Conservation (phyloP, 2,113 vertebrate species). For the Cercocebus atys region DNA sequence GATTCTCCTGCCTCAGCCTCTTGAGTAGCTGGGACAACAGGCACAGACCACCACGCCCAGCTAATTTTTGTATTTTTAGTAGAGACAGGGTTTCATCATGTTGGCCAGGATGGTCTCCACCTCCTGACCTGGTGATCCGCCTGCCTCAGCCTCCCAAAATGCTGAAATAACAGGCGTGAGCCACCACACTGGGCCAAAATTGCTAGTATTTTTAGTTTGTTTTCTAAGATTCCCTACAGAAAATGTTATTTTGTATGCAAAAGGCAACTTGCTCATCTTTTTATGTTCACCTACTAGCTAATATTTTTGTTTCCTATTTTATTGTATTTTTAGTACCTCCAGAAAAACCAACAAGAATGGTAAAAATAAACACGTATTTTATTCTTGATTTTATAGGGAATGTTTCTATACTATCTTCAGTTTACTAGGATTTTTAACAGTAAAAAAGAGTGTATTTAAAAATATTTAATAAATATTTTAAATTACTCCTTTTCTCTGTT, state of each 20-base stretch:
- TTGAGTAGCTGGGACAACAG: too few species aligned
- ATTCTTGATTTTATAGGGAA: neutral
- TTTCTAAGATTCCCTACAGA: neutral
- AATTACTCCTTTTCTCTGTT: neutral
- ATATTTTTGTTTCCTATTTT: slow-evolving; percentile 22
- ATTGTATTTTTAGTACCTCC: neutral
- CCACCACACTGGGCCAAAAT: neutral
- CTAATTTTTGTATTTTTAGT: too few species aligned
- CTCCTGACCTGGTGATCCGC: too few species aligned
- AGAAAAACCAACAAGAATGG: neutral
- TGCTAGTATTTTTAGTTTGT: neutral
- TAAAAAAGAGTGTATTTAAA: neutral
- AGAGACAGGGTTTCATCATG: too few species aligned
- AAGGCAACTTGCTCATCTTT: neutral
- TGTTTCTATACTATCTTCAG: neutral
- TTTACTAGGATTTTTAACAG: neutral
- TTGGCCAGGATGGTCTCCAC: too few species aligned
- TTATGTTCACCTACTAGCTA: neutral
- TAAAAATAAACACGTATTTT: slow-evolving; percentile 9
- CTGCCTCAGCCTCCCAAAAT: too few species aligned
- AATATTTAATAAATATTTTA: neutral
- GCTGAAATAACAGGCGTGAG: too few species aligned
- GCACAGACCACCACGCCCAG: too few species aligned
- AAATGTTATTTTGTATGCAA: neutral
- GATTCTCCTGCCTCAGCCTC: too few species aligned